Conservation (phyloP, 1,140 invertebrate genomes). For the Drosophila pachea region DNA sequence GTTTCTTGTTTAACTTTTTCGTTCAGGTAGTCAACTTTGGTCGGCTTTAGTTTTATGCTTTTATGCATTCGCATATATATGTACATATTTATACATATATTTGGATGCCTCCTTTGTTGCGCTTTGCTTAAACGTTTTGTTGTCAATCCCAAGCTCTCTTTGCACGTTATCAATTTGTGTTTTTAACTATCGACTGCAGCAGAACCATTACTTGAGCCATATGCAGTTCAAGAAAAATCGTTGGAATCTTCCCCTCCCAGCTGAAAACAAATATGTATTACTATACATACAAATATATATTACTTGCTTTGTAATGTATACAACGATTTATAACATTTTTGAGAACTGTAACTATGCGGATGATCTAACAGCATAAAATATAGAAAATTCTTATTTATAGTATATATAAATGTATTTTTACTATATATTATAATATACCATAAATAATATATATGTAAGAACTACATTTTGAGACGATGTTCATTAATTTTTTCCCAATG, state of each 20-base stretch:
- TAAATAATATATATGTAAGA: background rate
- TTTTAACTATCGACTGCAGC: too few species aligned
- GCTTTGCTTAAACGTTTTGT: conserved; percentile 33
- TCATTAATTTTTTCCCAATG: conserved; percentile 27
- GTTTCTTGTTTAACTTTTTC: conserved; percentile 23
- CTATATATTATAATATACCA: background rate
- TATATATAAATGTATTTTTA: conserved; percentile 3
- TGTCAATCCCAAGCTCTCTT: background rate
- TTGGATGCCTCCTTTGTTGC: conserved; percentile 10
- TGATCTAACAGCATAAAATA: conserved; percentile 3
- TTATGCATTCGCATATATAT: conserved; percentile 2
- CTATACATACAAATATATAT: background rate
- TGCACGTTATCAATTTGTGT: conserved; percentile 11
- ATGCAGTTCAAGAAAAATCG: too few species aligned
- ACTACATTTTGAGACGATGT: background rate
- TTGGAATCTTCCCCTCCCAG: too few species aligned
- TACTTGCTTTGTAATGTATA: background rate
- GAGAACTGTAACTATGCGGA: background rate
- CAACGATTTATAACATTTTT: background rate
- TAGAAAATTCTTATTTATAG: background rate
- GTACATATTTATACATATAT: background rate
- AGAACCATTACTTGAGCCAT: too few species aligned
- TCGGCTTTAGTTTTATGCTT: conserved; percentile 9
- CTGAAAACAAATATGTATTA: too few species aligned
- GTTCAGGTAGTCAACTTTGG: conserved; percentile 31